phyloP scores from a whole-genome alignment of 2,888 invertebrate species.

The Cerceris rybyensis region DNA sequence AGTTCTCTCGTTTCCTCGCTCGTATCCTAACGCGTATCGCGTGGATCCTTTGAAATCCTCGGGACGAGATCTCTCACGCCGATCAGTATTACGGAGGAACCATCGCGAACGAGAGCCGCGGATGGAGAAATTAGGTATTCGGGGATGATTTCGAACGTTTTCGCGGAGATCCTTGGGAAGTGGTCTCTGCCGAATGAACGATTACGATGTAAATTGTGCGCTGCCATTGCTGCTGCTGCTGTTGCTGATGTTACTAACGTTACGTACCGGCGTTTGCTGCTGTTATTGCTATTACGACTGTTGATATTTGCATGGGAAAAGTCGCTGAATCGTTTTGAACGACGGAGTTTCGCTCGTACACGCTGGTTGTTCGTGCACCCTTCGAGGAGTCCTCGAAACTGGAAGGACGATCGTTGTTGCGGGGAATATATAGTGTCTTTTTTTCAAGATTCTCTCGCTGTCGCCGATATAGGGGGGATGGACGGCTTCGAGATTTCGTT shows the following conservation, averaged over 20 bases:
- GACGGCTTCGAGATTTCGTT: too few relatives aligned
- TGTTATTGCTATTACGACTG: constrained; percentile 30
- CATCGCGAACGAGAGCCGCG: constrained; percentile 15
- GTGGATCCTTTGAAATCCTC: constrained; percentile 8
- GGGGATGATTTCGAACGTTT: constrained; percentile 40
- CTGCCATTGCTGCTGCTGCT: constrained; percentile 65
- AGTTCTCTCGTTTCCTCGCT: constrained; percentile 20
- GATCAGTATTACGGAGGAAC: constrained; percentile 51
- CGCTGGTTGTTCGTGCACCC: too few relatives aligned
- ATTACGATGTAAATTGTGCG: constrained; percentile 32
- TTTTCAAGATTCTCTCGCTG: too few relatives aligned
- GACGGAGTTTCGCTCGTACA: constrained; percentile 14
- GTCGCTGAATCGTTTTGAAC: constrained; percentile 12
- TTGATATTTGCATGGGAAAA: constrained; percentile 37
- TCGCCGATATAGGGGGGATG: too few relatives aligned
- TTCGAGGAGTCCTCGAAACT: too few relatives aligned
- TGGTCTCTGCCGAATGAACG: constrained; percentile 6
- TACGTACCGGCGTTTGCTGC: constrained; percentile 9
- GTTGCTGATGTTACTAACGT: constrained; percentile 39
- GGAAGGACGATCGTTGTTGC: too few relatives aligned
- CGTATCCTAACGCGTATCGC: constrained; percentile 11
- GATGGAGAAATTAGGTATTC: constrained; percentile 28
- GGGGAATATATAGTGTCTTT: too few relatives aligned
- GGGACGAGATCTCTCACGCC: not conserved
- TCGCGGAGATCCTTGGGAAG: constrained; percentile 27